These are phyloP conservation scores for Priocnemis perturbator DNA, from an alignment of 2,888 invertebrate genomes.

Conservation along the genomic window DNA sequence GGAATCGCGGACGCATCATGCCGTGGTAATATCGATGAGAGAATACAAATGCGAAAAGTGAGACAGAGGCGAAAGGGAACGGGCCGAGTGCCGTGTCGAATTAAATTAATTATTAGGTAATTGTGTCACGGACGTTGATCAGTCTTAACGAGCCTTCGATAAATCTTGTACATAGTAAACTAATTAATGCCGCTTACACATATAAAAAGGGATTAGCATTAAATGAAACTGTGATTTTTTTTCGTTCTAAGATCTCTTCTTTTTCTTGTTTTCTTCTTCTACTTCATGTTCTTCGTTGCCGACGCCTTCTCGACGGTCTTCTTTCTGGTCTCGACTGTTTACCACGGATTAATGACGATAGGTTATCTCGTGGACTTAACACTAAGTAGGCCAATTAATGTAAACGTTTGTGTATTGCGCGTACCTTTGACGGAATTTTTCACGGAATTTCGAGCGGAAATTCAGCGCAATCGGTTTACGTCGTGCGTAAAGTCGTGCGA, in stretches of 20 bases:
- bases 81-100: conserved; percentile 18
- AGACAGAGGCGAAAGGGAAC: background rate
- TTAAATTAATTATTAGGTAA: conserved; percentile 25
- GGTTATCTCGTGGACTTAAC: background rate
- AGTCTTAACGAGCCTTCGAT: conserved; percentile 14
- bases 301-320: conserved; percentile 17
- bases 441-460: background rate
- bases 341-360: background rate
- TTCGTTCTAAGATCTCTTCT: conserved; percentile 23
- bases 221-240: conserved; percentile 42
- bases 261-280: conserved; percentile 10
- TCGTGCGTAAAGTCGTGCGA: conserved; percentile 1
- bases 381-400: conserved; percentile 1
- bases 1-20: background rate
- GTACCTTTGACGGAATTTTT: conserved; percentile 3
- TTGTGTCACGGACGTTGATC: conserved; percentile 13
- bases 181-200: conserved; percentile 40
- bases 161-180: conserved; percentile 39
- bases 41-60: background rate
- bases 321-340: conserved; percentile 13
- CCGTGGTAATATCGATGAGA: background rate
- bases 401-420: too few relatives aligned
- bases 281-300: conserved; percentile 3
- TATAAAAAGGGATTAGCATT: conserved; percentile 33
- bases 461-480: conserved; percentile 2